Evolutionary conservation across 2,888 invertebrate species (phyloP).

Genomic region (Allophyes oxyacanthae): DNA sequence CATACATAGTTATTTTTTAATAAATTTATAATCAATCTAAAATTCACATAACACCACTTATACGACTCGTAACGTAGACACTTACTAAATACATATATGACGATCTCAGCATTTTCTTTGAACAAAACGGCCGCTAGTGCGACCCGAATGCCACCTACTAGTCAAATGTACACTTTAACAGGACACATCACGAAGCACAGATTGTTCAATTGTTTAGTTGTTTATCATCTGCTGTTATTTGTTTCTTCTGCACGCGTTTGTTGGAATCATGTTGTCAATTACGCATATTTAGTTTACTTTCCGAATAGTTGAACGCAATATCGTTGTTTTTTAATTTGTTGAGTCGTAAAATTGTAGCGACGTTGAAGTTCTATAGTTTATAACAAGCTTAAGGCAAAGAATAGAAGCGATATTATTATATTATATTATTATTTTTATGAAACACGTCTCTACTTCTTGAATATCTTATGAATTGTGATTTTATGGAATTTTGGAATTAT

Average conservation of each 20-base stretch:
- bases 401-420: not conserved
- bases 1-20: too few relatives aligned
- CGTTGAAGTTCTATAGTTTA: not conserved
- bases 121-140: slow-evolving; percentile 11
- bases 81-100: slow-evolving; percentile 55
- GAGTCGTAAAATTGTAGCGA: slow-evolving; percentile 8
- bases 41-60: slow-evolving; percentile 1
- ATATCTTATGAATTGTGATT: not conserved
- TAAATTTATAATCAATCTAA: not conserved
- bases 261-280: slow-evolving; percentile 30
- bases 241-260: slow-evolving; percentile 16
- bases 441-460: not conserved
- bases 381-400: slow-evolving; percentile 17
- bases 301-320: not conserved
- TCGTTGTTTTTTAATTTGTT: not conserved
- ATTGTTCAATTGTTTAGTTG: slow-evolving; percentile 48
- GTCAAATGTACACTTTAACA: slow-evolving; percentile 54
- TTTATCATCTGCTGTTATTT: slow-evolving; percentile 39
- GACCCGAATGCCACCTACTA: slow-evolving; percentile 53
- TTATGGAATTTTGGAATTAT: not conserved
- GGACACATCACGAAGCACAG: slow-evolving; percentile 18
- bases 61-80: slow-evolving; percentile 60
- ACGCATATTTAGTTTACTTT: slow-evolving; percentile 8
- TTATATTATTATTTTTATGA: too few relatives aligned
- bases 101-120: slow-evolving; percentile 47